A percentile compares a stretch with the other conserved stretches of the same genome.
Conservation (phyloP, 2,888 invertebrate species). For the Heterodera filipjevi region DNA sequence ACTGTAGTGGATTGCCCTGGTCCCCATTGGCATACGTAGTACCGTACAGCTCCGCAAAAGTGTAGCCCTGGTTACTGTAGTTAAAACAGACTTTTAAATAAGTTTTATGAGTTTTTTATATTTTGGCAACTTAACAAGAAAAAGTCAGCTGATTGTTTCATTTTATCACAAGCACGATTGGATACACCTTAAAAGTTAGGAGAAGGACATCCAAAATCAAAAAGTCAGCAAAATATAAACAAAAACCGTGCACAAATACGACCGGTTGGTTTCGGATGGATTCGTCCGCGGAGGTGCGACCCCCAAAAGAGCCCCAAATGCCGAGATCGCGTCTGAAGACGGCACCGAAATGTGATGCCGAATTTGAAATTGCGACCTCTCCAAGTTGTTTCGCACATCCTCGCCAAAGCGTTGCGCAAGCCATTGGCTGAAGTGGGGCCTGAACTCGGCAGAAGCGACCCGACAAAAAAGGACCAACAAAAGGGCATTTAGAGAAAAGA, state of each 20-base stretch:
- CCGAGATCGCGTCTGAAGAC: constrained; percentile 53
- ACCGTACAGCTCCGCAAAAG: constrained; percentile 57
- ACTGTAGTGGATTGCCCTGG: constrained; percentile 63
- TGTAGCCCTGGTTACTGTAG: constrained; percentile 49
- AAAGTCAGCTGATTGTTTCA: constrained; percentile 41
- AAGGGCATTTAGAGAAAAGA: not conserved
- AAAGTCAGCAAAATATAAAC: not conserved
- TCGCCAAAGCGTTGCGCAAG: constrained; percentile 45
- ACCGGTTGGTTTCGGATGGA: constrained; percentile 56
- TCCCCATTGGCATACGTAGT: constrained; percentile 64
- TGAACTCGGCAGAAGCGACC: constrained; percentile 43
- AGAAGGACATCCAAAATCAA: not conserved
- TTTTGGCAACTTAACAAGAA: constrained; percentile 25
- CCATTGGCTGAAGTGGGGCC: constrained; percentile 46
- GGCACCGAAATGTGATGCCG: not conserved
- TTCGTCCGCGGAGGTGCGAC: constrained; percentile 48
- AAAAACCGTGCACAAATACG: constrained; percentile 60
- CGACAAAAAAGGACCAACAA: not conserved
- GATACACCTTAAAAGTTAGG: constrained; percentile 54
- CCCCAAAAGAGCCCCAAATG: constrained; percentile 58
- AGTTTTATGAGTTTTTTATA: not conserved
- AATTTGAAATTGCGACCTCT: constrained; percentile 33
- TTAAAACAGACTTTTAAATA: constrained; percentile 10
- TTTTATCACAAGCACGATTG: constrained; percentile 60
- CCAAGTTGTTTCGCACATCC: constrained; percentile 44